phyloP scores from a whole-genome alignment of 2,888 invertebrate species.

The Cephus sareptanus region DNA sequence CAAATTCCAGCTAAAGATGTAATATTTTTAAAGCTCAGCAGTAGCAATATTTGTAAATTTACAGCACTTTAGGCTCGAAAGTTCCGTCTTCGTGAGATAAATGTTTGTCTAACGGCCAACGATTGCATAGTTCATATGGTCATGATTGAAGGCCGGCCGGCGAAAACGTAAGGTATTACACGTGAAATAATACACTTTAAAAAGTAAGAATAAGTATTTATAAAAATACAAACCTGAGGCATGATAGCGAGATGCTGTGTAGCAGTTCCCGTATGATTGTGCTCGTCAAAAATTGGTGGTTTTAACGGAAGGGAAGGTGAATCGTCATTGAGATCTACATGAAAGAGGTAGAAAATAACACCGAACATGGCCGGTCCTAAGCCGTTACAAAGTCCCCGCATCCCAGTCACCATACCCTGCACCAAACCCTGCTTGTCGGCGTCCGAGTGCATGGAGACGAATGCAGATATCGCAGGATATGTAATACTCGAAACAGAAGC shows the following conservation, averaged over 20 bases:
- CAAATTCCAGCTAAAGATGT: not conserved
- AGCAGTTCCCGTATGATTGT: conserved; percentile 63
- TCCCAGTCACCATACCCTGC: conserved; percentile 99
- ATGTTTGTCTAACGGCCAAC: not conserved
- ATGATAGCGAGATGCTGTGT: conserved; percentile 68
- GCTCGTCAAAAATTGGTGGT: conserved; percentile 64
- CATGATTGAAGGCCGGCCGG: too few species aligned
- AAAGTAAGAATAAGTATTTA: not conserved
- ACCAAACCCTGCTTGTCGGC: conserved; percentile 97
- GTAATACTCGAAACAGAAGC: conserved; percentile 97
- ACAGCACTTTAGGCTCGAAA: not conserved
- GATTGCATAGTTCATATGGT: too few species aligned
- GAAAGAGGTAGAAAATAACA: conserved; percentile 97
- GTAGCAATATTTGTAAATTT: not conserved
- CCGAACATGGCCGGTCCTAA: conserved; percentile 99
- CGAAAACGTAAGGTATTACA: not conserved
- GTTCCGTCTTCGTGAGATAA: not conserved
- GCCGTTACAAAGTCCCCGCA: conserved; percentile 97
- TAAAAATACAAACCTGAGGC: conserved; percentile 63
- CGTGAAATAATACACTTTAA: too few species aligned
- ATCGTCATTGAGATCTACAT: conserved; percentile 94
- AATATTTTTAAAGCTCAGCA: not conserved
- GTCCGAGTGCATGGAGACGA: conserved; percentile 96
- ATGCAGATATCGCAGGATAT: conserved; percentile 98
- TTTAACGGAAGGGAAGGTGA: conserved; percentile 52